These are phyloP conservation scores for Lottia scabra DNA, from an alignment of 2,888 invertebrate species.

Conservation along the genomic window DNA sequence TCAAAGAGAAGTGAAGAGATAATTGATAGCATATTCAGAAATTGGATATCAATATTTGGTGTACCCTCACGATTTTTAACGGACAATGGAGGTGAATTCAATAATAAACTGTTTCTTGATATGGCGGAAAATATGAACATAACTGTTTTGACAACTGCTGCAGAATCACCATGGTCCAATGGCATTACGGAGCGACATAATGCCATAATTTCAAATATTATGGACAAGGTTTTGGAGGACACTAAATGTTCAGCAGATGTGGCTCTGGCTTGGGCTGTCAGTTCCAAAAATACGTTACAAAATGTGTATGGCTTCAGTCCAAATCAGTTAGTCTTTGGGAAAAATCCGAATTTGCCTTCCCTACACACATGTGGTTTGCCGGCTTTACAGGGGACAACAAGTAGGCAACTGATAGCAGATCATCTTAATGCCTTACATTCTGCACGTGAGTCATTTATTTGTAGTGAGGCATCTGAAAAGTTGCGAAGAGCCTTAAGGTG, in stretches of 20 bases:
- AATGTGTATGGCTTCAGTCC: neutral
- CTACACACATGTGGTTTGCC: neutral
- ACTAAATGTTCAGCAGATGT: neutral
- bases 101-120: neutral
- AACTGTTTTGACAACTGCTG: neutral
- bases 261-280: neutral
- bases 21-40: neutral
- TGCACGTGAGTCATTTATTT: neutral
- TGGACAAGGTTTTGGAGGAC: neutral
- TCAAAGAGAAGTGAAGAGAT: neutral
- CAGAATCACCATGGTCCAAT: neutral
- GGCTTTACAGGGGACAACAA: neutral
- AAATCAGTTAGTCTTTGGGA: neutral
- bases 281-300: neutral
- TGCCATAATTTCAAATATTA: neutral
- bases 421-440: constrained; percentile 1
- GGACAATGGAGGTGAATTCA: neutral
- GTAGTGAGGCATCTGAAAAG: neutral
- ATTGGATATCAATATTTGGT: neutral
- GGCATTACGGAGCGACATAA: neutral
- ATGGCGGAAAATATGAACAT: constrained; percentile 1
- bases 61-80: neutral
- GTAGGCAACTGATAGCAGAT: neutral
- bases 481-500: neutral
- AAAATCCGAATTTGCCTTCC: neutral